phyloP scores from a whole-genome alignment of 92 coral and sea anemone species.

The Blastomussa wellsi region DNA sequence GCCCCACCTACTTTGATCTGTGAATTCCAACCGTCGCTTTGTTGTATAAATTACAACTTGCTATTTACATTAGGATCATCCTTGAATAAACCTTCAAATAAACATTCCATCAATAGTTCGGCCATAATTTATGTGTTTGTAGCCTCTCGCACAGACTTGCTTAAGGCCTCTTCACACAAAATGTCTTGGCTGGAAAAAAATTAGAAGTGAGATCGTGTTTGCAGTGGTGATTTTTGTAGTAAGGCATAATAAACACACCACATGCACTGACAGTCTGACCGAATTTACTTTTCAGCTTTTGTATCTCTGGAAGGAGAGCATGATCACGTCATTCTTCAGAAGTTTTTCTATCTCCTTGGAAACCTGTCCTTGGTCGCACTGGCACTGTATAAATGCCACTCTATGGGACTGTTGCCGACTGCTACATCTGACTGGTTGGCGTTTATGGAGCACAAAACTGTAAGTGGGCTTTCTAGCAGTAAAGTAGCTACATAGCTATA shows the following conservation, averaged over 20 bases:
- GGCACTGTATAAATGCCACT: slow-evolving; percentile 95
- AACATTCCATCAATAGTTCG: too few species aligned
- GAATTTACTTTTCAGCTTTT: slow-evolving; percentile 69
- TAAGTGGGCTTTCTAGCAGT: not conserved
- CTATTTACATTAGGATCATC: too few species aligned
- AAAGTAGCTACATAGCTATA: not conserved
- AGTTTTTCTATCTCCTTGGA: slow-evolving; percentile 89
- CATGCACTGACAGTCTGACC: not conserved
- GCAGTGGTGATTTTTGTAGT: too few species aligned
- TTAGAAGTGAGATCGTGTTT: too few species aligned
- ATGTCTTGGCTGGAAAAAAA: too few species aligned
- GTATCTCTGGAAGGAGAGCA: slow-evolving; percentile 94
- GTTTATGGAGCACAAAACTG: slow-evolving; percentile 81
- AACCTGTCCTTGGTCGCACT: slow-evolving; percentile 75
- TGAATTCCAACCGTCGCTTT: too few species aligned
- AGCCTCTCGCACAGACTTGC: too few species aligned
- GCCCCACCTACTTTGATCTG: too few species aligned
- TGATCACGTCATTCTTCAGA: slow-evolving; percentile 84
- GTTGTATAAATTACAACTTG: too few species aligned
- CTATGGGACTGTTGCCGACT: slow-evolving; percentile 95
- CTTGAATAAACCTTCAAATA: too few species aligned
- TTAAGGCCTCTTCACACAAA: too few species aligned
- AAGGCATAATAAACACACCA: not conserved
- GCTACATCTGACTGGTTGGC: slow-evolving; percentile 99
- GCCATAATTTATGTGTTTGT: too few species aligned